Evolutionary conservation across 2,797 vertebrate genomes (phyloP).

Genomic region (Semaprochilodus insignis): DNA sequence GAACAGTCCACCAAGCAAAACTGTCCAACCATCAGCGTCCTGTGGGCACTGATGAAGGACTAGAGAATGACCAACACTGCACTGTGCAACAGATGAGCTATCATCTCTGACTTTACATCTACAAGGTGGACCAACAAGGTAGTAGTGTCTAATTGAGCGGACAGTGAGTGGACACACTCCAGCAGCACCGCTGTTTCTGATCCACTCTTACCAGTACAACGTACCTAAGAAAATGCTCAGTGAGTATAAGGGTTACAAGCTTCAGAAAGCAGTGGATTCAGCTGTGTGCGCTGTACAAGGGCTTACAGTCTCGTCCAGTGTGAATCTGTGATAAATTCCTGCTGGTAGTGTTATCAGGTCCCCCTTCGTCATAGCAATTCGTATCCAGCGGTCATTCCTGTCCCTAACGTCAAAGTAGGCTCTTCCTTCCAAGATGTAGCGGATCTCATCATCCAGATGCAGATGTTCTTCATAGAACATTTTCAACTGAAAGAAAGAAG

Average conservation of each 20-base stretch:
- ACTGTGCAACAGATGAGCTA: too few species aligned
- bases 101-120: too few species aligned
- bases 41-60: too few species aligned
- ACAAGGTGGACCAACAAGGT: too few species aligned
- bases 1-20: too few species aligned
- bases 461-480: constrained; percentile 93
- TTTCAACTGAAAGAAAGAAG: constrained; percentile 79
- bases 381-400: constrained; percentile 88
- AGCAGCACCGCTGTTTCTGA: too few species aligned
- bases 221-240: too few species aligned
- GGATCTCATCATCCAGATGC: constrained; percentile 93
- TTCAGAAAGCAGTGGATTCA: background rate
- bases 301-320: constrained; percentile 81
- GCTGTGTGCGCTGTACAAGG: background rate
- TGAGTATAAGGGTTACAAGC: background rate
- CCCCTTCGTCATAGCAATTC: constrained; percentile 88
- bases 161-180: too few species aligned
- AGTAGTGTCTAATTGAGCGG: too few species aligned
- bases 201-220: too few species aligned
- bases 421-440: constrained; percentile 91
- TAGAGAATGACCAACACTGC: too few species aligned
- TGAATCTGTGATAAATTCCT: constrained; percentile 96
- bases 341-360: constrained; percentile 94
- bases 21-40: too few species aligned
- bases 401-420: constrained; percentile 93